Conservation (phyloP, 2,797 vertebrate genomes). For the Spinus olivaceus region DNA sequence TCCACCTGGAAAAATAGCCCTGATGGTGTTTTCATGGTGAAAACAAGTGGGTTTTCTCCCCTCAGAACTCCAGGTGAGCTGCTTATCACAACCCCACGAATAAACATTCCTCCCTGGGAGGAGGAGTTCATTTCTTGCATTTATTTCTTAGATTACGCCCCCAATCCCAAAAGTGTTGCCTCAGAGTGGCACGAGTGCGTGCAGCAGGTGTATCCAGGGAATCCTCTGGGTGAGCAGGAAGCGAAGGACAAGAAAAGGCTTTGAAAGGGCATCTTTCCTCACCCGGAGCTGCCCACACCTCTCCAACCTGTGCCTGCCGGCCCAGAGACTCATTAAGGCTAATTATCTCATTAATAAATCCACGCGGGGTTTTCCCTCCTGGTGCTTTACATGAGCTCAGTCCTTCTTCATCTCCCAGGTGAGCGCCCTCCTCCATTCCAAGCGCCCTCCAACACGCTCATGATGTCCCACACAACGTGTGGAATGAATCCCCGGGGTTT, state of each 20-base stretch:
- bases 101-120: background rate
- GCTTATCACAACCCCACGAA: no score
- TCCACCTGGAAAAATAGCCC: background rate
- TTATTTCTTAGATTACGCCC: fast-evolving
- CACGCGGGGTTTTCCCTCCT: background rate
- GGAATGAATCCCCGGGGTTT: background rate
- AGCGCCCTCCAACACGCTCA: fast-evolving
- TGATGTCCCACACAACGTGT: fast-evolving
- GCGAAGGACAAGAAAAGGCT: background rate
- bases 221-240: background rate
- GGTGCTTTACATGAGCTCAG: fast-evolving
- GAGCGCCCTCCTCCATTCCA: background rate
- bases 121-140: no score
- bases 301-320: background rate
- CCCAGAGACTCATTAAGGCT: background rate
- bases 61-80: background rate
- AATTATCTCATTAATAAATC: background rate
- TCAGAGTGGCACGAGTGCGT: fast-evolving
- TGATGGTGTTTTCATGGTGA: background rate
- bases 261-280: background rate
- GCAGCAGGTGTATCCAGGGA: fast-evolving
- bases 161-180: background rate
- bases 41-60: background rate
- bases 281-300: fast-evolving
- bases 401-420: background rate